These are phyloP conservation scores for Bucorvus abyssinicus DNA, from an alignment of 2,797 vertebrate genomes.

Conservation along the genomic window DNA sequence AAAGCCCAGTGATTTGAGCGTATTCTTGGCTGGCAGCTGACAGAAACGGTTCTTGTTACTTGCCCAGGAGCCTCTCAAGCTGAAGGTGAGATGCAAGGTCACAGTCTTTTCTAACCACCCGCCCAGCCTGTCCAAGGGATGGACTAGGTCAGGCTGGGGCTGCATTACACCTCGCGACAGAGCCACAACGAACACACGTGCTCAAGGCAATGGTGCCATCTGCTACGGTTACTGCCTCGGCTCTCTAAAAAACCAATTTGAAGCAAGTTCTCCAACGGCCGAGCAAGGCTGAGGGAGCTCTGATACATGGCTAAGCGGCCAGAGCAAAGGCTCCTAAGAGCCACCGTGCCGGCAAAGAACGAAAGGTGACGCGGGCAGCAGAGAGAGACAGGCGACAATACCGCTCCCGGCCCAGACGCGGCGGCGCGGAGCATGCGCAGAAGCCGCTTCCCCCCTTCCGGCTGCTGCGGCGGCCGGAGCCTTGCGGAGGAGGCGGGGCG, in stretches of 20 bases:
- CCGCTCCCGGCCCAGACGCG: accelerated
- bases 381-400: accelerated
- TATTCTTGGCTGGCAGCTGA: background rate
- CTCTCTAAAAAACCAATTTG: accelerated
- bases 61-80: too few species aligned
- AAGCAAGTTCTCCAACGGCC: background rate
- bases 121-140: accelerated
- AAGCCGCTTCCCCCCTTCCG: background rate
- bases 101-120: accelerated
- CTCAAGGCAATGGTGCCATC: accelerated
- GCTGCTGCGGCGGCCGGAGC: background rate
- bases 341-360: background rate
- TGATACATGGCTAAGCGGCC: accelerated
- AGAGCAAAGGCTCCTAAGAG: too few species aligned
- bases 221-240: accelerated
- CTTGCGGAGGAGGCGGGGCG: background rate
- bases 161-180: accelerated
- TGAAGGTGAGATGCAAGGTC: accelerated
- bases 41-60: accelerated
- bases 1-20: accelerated
- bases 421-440: background rate
- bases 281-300: background rate
- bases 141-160: background rate
- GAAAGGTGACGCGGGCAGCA: background rate
- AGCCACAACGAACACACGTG: accelerated